phyloP scores from a whole-genome alignment of 2,113 vertebrate species.

The Salminus brasiliensis region DNA sequence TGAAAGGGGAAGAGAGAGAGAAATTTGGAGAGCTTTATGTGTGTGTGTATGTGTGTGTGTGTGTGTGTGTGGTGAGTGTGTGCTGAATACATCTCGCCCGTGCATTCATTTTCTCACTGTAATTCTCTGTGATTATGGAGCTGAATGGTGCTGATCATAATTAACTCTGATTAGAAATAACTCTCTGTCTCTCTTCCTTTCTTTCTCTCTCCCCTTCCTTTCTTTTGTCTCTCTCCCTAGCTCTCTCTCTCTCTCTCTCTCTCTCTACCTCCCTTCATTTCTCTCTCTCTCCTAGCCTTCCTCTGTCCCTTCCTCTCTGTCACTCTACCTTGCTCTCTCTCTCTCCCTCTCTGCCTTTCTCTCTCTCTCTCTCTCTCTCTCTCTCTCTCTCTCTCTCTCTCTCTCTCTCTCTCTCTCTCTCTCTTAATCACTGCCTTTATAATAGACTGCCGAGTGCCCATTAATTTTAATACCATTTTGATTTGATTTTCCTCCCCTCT shows the following conservation, averaged over 20 bases:
- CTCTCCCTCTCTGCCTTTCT: not conserved
- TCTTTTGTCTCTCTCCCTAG: not conserved
- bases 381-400: not conserved
- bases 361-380: not conserved
- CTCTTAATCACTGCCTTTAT: conserved; percentile 2
- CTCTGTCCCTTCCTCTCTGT: not conserved
- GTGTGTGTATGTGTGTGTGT: not conserved
- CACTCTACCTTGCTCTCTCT: not conserved
- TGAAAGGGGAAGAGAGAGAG: too few relatives aligned
- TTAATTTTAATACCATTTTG: conserved; percentile 9
- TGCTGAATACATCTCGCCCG: not conserved
- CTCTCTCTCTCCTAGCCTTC: not conserved
- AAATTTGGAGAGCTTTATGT: too few relatives aligned
- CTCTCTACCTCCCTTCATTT: not conserved
- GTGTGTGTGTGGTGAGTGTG: not conserved
- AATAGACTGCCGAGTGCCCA: conserved; percentile 13
- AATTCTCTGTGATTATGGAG: conserved; percentile 14
- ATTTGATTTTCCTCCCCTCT: not conserved
- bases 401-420: not conserved
- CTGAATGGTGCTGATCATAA: conserved; percentile 17
- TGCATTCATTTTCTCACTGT: conserved; percentile 7
- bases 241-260: not conserved
- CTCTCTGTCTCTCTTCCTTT: not conserved
- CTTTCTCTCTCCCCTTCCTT: not conserved
- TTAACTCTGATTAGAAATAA: not conserved